Evolutionary conservation across 2,888 invertebrate species (phyloP).

Genomic region (Pseudeuparius sepicola): DNA sequence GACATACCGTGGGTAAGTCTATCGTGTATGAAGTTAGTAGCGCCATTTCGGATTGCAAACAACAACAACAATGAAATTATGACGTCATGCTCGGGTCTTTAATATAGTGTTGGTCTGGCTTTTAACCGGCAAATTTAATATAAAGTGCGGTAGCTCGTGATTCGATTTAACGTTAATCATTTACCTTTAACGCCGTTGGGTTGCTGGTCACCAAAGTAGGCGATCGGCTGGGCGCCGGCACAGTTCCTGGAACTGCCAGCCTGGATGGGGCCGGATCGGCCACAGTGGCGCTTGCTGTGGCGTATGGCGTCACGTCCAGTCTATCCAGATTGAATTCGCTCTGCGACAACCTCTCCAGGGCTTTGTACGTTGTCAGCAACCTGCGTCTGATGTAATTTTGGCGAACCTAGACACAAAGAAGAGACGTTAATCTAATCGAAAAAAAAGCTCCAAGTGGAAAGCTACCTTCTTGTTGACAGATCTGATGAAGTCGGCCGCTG

Average conservation of each 20-base stretch:
- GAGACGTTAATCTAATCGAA: background rate
- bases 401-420: constrained; percentile 47
- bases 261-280: constrained; percentile 32
- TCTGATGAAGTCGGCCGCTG: constrained; percentile 56
- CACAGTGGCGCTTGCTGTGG: constrained; percentile 39
- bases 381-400: constrained; percentile 73
- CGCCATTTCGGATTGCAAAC: too few relatives aligned
- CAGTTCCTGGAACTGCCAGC: constrained; percentile 36
- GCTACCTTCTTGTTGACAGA: constrained; percentile 71
- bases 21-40: too few relatives aligned
- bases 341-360: constrained; percentile 69
- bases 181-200: too few relatives aligned
- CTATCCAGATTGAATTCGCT: constrained; percentile 77
- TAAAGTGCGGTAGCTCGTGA: too few relatives aligned
- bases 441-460: too few relatives aligned
- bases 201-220: constrained; percentile 34
- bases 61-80: too few relatives aligned
- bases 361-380: constrained; percentile 69
- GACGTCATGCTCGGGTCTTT: too few relatives aligned
- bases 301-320: constrained; percentile 53
- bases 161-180: too few relatives aligned
- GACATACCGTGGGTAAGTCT: too few relatives aligned
- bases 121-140: too few relatives aligned
- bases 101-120: too few relatives aligned
- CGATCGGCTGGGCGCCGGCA: constrained; percentile 29